Percentiles rank a stretch among this genome's conserved stretches.
Conservation (phyloP, 2,113 vertebrate genomes). For the Cynoglossus semilaevis region DNA sequence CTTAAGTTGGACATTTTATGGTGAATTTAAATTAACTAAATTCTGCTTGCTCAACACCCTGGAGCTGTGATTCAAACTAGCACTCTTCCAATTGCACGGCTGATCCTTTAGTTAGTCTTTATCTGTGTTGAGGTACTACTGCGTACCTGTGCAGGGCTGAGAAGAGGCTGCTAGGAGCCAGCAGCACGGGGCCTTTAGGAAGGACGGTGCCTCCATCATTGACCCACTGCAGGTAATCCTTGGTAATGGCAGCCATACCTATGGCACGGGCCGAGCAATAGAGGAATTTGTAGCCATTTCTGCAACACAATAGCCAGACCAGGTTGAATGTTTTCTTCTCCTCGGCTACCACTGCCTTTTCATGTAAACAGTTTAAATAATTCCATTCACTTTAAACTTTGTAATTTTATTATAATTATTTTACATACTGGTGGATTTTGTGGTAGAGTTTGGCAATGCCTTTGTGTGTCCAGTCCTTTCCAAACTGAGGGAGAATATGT, state of each 20-base stretch:
- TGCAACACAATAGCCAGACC: slow-evolving; percentile 42
- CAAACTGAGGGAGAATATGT: slow-evolving; percentile 90
- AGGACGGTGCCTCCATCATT: slow-evolving; percentile 85
- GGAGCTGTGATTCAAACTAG: too few relatives aligned
- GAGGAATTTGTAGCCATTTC: slow-evolving; percentile 96
- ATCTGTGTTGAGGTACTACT: background rate
- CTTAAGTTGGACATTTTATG: too few relatives aligned
- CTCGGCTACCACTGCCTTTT: too few relatives aligned
- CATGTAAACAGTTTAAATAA: too few relatives aligned
- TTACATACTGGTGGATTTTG: slow-evolving; percentile 89
- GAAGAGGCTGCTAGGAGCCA: slow-evolving; percentile 93
- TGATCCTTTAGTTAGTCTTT: too few relatives aligned
- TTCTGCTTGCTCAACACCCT: too few relatives aligned
- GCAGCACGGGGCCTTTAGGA: slow-evolving; percentile 87
- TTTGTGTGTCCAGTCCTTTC: slow-evolving; percentile 95
- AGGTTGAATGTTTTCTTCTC: too few relatives aligned
- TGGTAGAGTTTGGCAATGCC: slow-evolving; percentile 92
- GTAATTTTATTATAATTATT: background rate
- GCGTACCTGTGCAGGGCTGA: slow-evolving; percentile 90
- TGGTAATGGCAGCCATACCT: slow-evolving; percentile 90
- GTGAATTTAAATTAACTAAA: too few relatives aligned
- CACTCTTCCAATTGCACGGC: too few relatives aligned
- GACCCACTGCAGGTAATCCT: slow-evolving; percentile 88
- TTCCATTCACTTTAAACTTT: background rate
- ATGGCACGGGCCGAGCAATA: slow-evolving; percentile 95